phyloP scores from a whole-genome alignment of 2,797 vertebrate species.

The Onychomys arenicola region DNA sequence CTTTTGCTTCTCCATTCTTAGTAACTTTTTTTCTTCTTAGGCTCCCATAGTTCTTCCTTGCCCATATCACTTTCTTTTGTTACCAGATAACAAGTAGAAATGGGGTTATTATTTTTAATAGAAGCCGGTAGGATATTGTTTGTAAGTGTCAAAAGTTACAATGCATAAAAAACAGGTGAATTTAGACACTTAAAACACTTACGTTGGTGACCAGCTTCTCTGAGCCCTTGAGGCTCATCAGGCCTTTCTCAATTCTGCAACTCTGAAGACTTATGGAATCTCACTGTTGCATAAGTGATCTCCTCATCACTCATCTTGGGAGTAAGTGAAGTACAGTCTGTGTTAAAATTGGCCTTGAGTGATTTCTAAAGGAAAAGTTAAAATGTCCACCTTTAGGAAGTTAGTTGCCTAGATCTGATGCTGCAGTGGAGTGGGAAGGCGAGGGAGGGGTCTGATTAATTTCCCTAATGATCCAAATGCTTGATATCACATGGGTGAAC shows the following conservation, averaged over 20 bases:
- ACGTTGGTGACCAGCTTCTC: constrained; percentile 12
- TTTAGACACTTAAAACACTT: neutral
- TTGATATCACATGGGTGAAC: neutral
- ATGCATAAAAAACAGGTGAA: neutral
- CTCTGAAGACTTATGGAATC: constrained; percentile 12
- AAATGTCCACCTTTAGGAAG: neutral
- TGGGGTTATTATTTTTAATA: neutral
- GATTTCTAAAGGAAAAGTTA: neutral
- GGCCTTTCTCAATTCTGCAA: neutral
- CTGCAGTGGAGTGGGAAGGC: no score
- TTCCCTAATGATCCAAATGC: neutral
- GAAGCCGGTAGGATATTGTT: neutral
- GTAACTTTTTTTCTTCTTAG: no score
- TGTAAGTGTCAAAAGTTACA: neutral
- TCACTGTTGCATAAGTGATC: constrained; percentile 17
- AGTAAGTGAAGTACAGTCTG: neutral
- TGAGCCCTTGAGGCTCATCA: neutral
- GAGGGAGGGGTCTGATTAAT: neutral
- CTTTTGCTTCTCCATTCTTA: no score
- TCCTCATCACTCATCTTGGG: constrained; percentile 55
- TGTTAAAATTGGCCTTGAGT: neutral
- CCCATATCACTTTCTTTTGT: neutral
- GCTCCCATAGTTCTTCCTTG: no score
- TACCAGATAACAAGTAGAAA: neutral
- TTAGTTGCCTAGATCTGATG: neutral